Evolutionary conservation across 2,888 invertebrate species (phyloP).

Genomic region (Pseudanteris insignis): DNA sequence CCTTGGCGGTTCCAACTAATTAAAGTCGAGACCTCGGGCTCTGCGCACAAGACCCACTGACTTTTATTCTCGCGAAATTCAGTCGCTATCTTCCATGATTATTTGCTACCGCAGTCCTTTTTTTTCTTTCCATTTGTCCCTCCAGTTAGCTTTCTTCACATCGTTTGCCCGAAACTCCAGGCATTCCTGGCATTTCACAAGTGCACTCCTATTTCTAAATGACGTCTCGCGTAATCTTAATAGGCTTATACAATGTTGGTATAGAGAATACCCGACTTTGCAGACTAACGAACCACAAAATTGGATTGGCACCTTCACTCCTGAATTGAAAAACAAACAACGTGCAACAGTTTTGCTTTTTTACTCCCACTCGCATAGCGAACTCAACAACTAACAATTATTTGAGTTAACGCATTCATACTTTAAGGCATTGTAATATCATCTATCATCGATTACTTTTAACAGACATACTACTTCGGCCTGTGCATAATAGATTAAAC

Average conservation of each 20-base stretch:
- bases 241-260: constrained; percentile 54
- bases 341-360: too few relatives aligned
- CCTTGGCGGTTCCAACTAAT: constrained; percentile 64
- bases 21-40: constrained; percentile 54
- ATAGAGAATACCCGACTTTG: constrained; percentile 29
- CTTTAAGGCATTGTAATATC: too few relatives aligned
- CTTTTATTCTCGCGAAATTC: constrained; percentile 43
- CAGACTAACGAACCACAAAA: constrained; percentile 43
- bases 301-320: constrained; percentile 44
- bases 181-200: constrained; percentile 53
- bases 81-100: constrained; percentile 35
- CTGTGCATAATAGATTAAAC: too few relatives aligned
- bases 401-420: too few relatives aligned
- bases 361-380: too few relatives aligned
- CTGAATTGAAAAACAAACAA: too few relatives aligned
- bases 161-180: constrained; percentile 41
- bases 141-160: constrained; percentile 32
- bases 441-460: too few relatives aligned
- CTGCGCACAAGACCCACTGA: constrained; percentile 20
- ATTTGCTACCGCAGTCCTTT: constrained; percentile 26
- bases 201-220: constrained; percentile 47
- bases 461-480: too few relatives aligned
- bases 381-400: too few relatives aligned
- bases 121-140: too few relatives aligned
- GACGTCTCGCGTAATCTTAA: constrained; percentile 51